Evolutionary conservation across 2,888 invertebrate genomes (phyloP).

Genomic region (Monoplex corrugatus): DNA sequence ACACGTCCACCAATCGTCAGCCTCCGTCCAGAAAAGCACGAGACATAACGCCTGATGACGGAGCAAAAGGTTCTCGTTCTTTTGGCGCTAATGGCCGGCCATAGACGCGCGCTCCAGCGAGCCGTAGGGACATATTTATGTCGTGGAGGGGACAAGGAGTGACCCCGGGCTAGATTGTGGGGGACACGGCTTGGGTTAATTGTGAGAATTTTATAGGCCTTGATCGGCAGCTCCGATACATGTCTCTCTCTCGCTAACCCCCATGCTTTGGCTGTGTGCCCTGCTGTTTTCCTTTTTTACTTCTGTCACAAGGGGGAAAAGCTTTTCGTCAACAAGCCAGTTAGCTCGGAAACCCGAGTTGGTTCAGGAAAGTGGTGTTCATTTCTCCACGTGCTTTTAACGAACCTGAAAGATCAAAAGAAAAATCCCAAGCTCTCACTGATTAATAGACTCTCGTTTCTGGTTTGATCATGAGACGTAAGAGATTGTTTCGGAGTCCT

Average conservation of each 20-base stretch:
- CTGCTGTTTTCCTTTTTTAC: background rate
- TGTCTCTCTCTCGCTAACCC: background rate
- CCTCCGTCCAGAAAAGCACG: conserved; percentile 19
- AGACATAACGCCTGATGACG: conserved; percentile 31
- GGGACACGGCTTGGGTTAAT: conserved; percentile 4
- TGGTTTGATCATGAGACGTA: too few relatives aligned
- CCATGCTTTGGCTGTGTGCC: background rate
- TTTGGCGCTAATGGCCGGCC: conserved; percentile 35
- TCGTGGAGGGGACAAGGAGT: background rate
- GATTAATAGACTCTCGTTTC: too few relatives aligned
- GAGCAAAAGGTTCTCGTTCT: background rate
- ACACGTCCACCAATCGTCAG: background rate
- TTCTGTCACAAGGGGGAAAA: too few relatives aligned
- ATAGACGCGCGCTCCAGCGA: conserved; percentile 16
- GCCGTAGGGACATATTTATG: conserved; percentile 36
- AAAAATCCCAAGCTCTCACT: too few relatives aligned
- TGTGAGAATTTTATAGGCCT: background rate
- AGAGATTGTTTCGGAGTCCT: too few relatives aligned
- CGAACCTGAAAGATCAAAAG: too few relatives aligned
- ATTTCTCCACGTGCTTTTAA: too few relatives aligned
- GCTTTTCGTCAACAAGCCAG: too few relatives aligned
- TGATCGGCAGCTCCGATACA: background rate
- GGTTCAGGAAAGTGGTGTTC: too few relatives aligned
- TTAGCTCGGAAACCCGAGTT: too few relatives aligned
- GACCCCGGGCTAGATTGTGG: conserved; percentile 39